Conservation (phyloP, 2,113 vertebrate genomes). For the Grammomys surdaster region DNA sequence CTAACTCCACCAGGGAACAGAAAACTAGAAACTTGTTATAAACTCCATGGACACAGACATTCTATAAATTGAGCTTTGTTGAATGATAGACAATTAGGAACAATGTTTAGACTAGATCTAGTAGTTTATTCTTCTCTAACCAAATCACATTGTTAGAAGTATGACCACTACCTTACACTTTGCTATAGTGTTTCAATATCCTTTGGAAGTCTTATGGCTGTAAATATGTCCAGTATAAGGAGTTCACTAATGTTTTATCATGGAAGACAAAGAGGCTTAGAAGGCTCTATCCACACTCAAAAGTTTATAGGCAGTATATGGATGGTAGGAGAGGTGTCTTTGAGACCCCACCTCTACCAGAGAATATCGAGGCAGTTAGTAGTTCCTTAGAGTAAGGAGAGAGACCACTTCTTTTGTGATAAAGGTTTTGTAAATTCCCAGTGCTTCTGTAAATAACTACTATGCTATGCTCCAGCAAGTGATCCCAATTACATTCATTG, state of each 20-base stretch:
- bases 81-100: background rate
- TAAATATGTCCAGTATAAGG: background rate
- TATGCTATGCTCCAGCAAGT: background rate
- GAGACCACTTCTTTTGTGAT: background rate
- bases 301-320: background rate
- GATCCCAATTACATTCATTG: background rate
- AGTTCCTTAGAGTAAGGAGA: background rate
- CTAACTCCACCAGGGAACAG: background rate
- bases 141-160: background rate
- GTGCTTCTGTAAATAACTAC: background rate
- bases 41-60: background rate
- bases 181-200: background rate
- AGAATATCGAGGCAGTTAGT: background rate
- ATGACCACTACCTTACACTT: background rate
- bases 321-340: background rate
- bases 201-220: background rate
- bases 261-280: background rate
- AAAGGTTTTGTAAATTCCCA: background rate
- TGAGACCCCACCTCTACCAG: background rate
- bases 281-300: background rate
- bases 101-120: background rate
- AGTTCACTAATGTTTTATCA: background rate
- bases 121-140: background rate
- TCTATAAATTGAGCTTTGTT: background rate
- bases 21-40: background rate